A percentile compares a stretch with the other conserved stretches of the same genome.
phyloP scores from a whole-genome alignment of 2,797 vertebrate species.

The Coregonus sp. region DNA sequence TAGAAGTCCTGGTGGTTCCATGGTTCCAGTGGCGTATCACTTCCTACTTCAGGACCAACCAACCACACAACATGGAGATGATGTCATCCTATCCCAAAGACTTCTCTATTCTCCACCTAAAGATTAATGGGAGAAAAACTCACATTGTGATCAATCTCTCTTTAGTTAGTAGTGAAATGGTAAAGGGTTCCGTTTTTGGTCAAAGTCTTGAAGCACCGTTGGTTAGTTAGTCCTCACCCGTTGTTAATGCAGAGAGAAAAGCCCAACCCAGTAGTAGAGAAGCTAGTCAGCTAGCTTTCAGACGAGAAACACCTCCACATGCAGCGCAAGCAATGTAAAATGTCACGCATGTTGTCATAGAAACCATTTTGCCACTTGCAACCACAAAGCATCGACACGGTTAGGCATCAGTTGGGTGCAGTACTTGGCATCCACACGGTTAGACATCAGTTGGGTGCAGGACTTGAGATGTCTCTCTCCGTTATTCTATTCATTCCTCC shows the following conservation, averaged over 20 bases:
- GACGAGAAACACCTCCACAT: slow-evolving; percentile 30
- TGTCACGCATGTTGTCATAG: slow-evolving; percentile 21
- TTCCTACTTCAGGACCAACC: neutral
- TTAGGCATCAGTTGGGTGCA: neutral
- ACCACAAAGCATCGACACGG: neutral
- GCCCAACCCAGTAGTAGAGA: slow-evolving; percentile 23
- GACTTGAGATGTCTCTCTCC: neutral
- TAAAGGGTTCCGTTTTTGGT: slow-evolving; percentile 17
- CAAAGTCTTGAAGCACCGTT: neutral
- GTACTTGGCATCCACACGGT: neutral
- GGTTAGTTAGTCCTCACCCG: slow-evolving; percentile 41
- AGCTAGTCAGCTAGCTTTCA: slow-evolving; percentile 34
- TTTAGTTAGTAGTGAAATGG: slow-evolving; percentile 35
- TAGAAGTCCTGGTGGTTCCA: neutral
- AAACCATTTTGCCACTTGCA: slow-evolving; percentile 21
- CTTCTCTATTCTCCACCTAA: slow-evolving; percentile 63
- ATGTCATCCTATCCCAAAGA: slow-evolving; percentile 14
- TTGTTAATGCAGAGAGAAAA: slow-evolving; percentile 28
- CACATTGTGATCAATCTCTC: slow-evolving; percentile 21
- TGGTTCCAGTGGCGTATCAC: neutral
- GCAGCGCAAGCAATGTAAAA: slow-evolving; percentile 27
- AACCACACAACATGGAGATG: neutral
- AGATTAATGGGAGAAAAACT: slow-evolving; percentile 40
- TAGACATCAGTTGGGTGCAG: neutral
- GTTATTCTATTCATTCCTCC: neutral